Evolutionary conservation across 2,113 vertebrate species (phyloP).

Genomic region (Engraulis encrasicolus): DNA sequence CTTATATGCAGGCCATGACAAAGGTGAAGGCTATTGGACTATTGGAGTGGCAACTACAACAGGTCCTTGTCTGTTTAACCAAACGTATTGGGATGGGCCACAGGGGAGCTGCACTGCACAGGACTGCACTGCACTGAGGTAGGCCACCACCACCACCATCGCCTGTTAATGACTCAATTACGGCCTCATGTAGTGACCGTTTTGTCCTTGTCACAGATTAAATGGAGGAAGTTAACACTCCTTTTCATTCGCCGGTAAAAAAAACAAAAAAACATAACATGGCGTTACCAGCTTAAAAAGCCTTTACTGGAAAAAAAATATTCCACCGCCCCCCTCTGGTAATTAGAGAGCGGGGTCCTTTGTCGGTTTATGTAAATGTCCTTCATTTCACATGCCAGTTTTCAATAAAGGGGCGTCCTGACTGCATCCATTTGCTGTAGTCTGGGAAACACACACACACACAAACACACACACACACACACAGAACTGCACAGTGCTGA

Average conservation of each 20-base stretch:
- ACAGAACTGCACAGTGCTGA: too few species aligned
- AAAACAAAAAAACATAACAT: constrained; percentile 60
- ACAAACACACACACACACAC: constrained; percentile 16
- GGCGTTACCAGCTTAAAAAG: constrained; percentile 55
- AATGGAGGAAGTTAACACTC: constrained; percentile 52
- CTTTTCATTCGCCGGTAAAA: constrained; percentile 51
- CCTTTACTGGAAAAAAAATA: constrained; percentile 43
- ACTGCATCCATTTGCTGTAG: constrained; percentile 44
- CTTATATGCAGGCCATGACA: background rate
- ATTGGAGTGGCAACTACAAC: too few species aligned
- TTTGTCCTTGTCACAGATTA: constrained; percentile 61
- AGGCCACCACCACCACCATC: too few species aligned
- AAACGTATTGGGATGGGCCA: constrained; percentile 57
- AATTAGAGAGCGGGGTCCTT: constrained; percentile 43
- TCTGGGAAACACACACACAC: constrained; percentile 35
- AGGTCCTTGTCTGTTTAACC: constrained; percentile 60
- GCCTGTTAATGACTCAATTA: constrained; percentile 71
- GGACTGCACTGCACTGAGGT: too few species aligned
- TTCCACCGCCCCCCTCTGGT: constrained; percentile 26
- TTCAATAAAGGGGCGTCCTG: constrained; percentile 55
- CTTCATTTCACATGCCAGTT: constrained; percentile 60
- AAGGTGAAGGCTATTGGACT: constrained; percentile 47
- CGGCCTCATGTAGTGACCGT: constrained; percentile 45
- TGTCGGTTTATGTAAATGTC: constrained; percentile 47
- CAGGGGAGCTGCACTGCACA: constrained; percentile 53